phyloP scores from a whole-genome alignment of 2,888 invertebrate genomes.

The Limenitis camilla region DNA sequence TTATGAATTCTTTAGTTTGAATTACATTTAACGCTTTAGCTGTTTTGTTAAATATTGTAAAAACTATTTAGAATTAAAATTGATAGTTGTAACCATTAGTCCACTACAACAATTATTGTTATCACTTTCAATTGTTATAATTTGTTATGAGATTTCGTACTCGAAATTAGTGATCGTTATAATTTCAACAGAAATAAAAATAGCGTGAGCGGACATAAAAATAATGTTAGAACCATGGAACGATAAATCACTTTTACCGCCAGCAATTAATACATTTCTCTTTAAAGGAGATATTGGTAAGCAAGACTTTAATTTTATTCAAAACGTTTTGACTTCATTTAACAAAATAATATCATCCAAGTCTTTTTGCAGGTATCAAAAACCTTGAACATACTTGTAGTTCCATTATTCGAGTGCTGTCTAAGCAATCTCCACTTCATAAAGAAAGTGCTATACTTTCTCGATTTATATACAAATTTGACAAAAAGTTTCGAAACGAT shows the following conservation, averaged over 20 bases:
- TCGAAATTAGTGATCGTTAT: too few species aligned
- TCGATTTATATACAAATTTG: constrained; percentile 73
- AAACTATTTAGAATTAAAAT: too few species aligned
- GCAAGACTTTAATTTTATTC: constrained; percentile 7
- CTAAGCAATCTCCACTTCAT: constrained; percentile 65
- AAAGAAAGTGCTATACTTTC: constrained; percentile 72
- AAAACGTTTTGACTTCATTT: background rate
- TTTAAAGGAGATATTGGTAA: constrained; percentile 37
- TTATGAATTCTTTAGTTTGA: too few species aligned
- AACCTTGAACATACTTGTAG: constrained; percentile 39
- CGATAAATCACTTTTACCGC: constrained; percentile 41
- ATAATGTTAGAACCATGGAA: constrained; percentile 59
- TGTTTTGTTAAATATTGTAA: too few species aligned
- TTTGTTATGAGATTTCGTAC: too few species aligned
- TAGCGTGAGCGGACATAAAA: too few species aligned
- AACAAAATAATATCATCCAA: background rate
- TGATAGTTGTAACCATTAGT: too few species aligned
- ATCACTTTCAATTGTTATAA: too few species aligned
- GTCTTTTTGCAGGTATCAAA: constrained; percentile 38
- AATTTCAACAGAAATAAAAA: too few species aligned
- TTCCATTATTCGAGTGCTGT: constrained; percentile 43
- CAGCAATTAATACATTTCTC: constrained; percentile 51
- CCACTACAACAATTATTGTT: too few species aligned
- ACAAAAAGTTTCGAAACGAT: constrained; percentile 74
- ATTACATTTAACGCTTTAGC: too few species aligned